Evolutionary conservation across 1,140 invertebrate species (phyloP), one percentile per base, ranked within the genome.

Genomic region (Leguminivora glycinivorella): DNA sequence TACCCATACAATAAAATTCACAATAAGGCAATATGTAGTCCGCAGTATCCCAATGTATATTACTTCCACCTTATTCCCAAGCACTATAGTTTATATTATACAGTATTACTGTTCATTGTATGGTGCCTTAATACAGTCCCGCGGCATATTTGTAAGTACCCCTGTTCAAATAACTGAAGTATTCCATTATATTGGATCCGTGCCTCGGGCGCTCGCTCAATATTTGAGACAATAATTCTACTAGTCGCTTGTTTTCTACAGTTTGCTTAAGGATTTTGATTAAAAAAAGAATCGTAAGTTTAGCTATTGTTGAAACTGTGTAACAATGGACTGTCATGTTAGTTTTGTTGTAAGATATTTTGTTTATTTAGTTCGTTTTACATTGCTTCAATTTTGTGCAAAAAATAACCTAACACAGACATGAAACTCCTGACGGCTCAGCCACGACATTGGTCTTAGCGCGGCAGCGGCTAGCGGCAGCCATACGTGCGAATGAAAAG

Each of bases 171-270:
- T 88, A 90, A 87, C 77, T 85, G 80, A 88, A 89, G 86, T 88
- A 88, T 89, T 88, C 82, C 82, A 88, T 90, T 89, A 89, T 90
- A 88, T 90, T 83, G 83, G 83, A 89, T 87, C 88, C 87, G 74
- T 82, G 87, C 87, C 74, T 56, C 67, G 85, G 88, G 72, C 85
- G 83, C 83, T 85, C 82, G 79, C 83, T 80, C 79, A 86, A 85
- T 88, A 89, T 87, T 84, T 83, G 84, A 90, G 85, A 86, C 82
- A 84, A 85, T 89, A 83, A 84, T 81, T 77, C 67, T 71, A 72
- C 4, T 71, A 75, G 73, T 63, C 29, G 69, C 40, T 40, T 79
- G 75, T 80, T 76, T 80, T 52, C 43, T 17, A 19, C 7, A 52
- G 47, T 52, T 52, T 52, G 19, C n/a, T 22, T 52, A 22, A 9